Evolutionary conservation across 2,888 invertebrate genomes (phyloP).

Genomic region (Cacoxenus indagator): DNA sequence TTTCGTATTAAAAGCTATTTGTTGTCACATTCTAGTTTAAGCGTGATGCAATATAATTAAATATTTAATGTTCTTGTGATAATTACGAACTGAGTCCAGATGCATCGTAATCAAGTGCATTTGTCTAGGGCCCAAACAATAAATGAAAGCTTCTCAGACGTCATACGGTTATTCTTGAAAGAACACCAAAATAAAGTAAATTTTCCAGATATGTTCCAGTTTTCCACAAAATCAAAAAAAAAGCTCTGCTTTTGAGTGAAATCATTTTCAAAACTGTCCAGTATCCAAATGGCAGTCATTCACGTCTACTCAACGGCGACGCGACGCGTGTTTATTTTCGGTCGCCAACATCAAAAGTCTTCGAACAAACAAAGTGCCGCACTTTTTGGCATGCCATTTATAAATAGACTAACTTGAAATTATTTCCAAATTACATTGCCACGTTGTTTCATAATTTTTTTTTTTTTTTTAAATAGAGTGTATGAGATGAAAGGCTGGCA

Average conservation of each 20-base stretch:
- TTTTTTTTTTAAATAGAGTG: not conserved
- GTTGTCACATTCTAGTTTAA: constrained; percentile 31
- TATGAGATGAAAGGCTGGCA: constrained; percentile 25
- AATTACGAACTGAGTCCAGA: constrained; percentile 30
- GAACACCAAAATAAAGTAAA: too few species aligned
- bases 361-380: constrained; percentile 29
- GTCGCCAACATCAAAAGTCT: not conserved
- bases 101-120: not conserved
- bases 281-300: constrained; percentile 37
- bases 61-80: constrained; percentile 55
- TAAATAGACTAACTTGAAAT: constrained; percentile 1
- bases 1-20: constrained; percentile 37
- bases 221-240: too few species aligned
- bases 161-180: too few species aligned
- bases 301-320: constrained; percentile 32
- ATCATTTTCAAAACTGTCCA: constrained; percentile 19
- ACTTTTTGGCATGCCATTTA: constrained; percentile 1
- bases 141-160: too few species aligned
- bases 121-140: too few species aligned
- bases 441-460: too few species aligned
- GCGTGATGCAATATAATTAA: constrained; percentile 47
- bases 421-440: not conserved
- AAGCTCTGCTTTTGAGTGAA: constrained; percentile 20
- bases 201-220: constrained; percentile 51
- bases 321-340: not conserved